A percentile compares a stretch with the other conserved stretches of the same genome.
Conservation (phyloP, 2,888 invertebrate genomes). For the Metallyticus violacea region DNA sequence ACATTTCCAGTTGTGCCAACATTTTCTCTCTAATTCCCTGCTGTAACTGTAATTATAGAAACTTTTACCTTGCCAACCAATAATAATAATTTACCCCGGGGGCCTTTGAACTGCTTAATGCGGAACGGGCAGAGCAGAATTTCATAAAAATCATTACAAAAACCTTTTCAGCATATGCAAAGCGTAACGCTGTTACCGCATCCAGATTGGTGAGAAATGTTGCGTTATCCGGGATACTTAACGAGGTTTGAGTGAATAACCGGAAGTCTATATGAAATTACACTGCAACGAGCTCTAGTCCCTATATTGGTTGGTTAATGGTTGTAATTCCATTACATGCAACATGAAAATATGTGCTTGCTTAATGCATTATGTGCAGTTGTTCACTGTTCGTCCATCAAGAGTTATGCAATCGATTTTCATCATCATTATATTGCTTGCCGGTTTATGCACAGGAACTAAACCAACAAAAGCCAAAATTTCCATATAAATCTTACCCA, state of each 20-base stretch:
- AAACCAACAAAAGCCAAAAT: too few species aligned
- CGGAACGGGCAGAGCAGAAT: background rate
- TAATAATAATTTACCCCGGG: background rate
- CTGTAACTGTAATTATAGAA: background rate
- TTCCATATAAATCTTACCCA: too few species aligned
- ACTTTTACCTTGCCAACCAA: background rate
- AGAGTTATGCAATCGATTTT: background rate
- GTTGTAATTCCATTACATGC: background rate
- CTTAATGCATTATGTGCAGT: background rate
- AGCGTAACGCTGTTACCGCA: background rate
- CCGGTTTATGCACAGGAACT: too few species aligned
- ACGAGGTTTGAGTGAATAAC: background rate
- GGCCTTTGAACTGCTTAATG: background rate
- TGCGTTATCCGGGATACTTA: background rate
- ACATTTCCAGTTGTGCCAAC: background rate
- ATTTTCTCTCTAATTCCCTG: background rate
- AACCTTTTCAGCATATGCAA: background rate
- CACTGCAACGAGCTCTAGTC: background rate
- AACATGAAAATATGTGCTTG: background rate
- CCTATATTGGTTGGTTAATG: background rate
- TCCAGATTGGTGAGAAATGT: background rate
- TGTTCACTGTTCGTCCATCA: background rate
- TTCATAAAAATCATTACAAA: background rate
- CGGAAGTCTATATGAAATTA: background rate
- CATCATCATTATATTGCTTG: background rate